phyloP scores from a whole-genome alignment of 2,888 invertebrate species.

The Erpobdella octoculata region DNA sequence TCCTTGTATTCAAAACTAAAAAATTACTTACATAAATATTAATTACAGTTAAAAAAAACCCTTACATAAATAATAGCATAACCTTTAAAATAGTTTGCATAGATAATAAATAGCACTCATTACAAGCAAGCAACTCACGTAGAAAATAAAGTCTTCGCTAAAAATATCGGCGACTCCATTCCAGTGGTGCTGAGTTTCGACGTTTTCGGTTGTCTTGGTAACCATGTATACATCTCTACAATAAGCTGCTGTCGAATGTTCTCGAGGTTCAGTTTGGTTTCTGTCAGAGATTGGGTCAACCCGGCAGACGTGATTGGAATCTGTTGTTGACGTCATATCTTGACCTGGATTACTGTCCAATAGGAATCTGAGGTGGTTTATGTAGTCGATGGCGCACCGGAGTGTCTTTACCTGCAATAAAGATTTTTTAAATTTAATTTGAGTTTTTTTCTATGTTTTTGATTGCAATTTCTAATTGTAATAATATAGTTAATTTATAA shows the following conservation, averaged over 20 bases:
- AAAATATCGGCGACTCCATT: not conserved
- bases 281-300: too few relatives aligned
- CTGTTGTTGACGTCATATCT: constrained; percentile 4
- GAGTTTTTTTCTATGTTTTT: too few relatives aligned
- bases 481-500: too few relatives aligned
- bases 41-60: too few relatives aligned
- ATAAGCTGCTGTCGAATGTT: too few relatives aligned
- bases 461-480: too few relatives aligned
- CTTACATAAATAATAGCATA: too few relatives aligned
- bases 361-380: constrained; percentile 55
- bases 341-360: not conserved
- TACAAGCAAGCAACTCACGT: not conserved
- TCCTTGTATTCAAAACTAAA: too few relatives aligned
- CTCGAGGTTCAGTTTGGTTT: too few relatives aligned
- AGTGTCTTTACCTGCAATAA: constrained; percentile 62
- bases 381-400: constrained; percentile 60
- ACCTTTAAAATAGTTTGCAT: too few relatives aligned
- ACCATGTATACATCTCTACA: not conserved
- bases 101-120: not conserved
- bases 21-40: too few relatives aligned
- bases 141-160: not conserved
- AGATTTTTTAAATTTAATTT: too few relatives aligned
- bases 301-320: not conserved
- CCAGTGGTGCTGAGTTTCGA: not conserved
- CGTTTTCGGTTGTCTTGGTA: not conserved